Percentiles rank a stretch among this genome's conserved stretches.
phyloP scores from a whole-genome alignment of 2,113 vertebrate genomes.

The Urocitellus parryii region DNA sequence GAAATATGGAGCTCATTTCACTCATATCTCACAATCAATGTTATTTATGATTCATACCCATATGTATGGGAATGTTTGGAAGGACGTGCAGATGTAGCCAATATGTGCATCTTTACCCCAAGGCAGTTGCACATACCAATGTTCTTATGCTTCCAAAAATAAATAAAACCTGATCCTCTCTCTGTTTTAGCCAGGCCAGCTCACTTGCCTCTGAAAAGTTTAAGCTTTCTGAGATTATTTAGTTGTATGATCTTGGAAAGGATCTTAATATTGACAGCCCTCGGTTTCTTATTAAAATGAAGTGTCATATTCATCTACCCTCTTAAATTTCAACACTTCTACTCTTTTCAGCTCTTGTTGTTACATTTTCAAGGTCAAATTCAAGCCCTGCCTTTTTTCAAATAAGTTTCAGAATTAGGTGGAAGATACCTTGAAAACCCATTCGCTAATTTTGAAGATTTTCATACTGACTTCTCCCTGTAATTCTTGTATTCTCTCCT shows the following conservation, averaged over 20 bases:
- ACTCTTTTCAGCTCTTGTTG: neutral
- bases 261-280: neutral
- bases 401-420: slow-evolving; percentile 10
- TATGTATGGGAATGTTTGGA: slow-evolving; percentile 11
- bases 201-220: slow-evolving; percentile 21
- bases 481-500: neutral
- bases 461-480: slow-evolving; percentile 13
- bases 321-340: neutral
- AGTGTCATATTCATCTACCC: neutral
- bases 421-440: neutral
- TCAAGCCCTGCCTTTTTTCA: neutral
- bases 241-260: neutral
- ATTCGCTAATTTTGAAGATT: neutral
- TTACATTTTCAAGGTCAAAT: slow-evolving; percentile 4
- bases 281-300: slow-evolving; percentile 59
- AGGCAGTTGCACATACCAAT: slow-evolving; percentile 33
- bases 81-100: slow-evolving; percentile 42
- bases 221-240: slow-evolving; percentile 11
- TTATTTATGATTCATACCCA: slow-evolving; percentile 48
- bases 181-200: neutral
- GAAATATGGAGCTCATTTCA: slow-evolving; percentile 53
- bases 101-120: slow-evolving; percentile 59
- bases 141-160: slow-evolving; percentile 16
- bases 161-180: slow-evolving; percentile 45
- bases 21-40: slow-evolving; percentile 43